phyloP scores from a whole-genome alignment of 2,888 invertebrate genomes.

The Oscheius myriophilus region DNA sequence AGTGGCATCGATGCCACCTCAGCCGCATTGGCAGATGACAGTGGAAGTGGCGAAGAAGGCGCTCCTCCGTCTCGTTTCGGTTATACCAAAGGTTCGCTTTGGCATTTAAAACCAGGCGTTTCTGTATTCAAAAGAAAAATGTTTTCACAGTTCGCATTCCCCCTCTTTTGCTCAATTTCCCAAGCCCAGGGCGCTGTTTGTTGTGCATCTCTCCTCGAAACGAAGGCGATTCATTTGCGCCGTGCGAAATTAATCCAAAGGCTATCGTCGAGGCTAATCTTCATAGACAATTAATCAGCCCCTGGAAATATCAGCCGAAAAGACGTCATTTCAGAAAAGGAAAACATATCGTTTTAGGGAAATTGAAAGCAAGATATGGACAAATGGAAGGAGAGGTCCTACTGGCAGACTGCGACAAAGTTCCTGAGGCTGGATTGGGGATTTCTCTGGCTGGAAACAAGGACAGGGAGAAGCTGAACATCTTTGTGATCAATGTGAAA shows the following conservation, averaged over 20 bases:
- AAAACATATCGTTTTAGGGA: slow-evolving; percentile 77
- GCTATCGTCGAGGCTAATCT: slow-evolving; percentile 35
- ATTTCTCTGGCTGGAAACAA: slow-evolving; percentile 89
- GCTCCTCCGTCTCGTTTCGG: slow-evolving; percentile 21
- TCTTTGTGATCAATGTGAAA: slow-evolving; percentile 93
- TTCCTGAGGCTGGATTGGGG: slow-evolving; percentile 83
- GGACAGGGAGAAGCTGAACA: slow-evolving; percentile 76
- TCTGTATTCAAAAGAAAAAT: no score
- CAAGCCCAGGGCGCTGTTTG: no score
- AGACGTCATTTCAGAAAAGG: no score
- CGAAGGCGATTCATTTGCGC: background rate
- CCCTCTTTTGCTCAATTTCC: no score
- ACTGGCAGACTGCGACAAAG: slow-evolving; percentile 80
- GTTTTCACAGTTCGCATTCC: no score
- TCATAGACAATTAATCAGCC: no score
- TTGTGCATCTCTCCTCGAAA: background rate
- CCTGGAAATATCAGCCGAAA: no score
- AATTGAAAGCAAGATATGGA: slow-evolving; percentile 91
- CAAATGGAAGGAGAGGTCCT: slow-evolving; percentile 78
- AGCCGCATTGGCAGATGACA: slow-evolving; percentile 18
- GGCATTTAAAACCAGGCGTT: no score
- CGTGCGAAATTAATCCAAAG: background rate
- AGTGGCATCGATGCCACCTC: slow-evolving; percentile 37
- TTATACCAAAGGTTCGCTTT: slow-evolving; percentile 16
- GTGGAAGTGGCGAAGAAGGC: background rate